phyloP scores from a whole-genome alignment of 2,888 invertebrate species.

The Scaptodrosophila latifasciaeformis region DNA sequence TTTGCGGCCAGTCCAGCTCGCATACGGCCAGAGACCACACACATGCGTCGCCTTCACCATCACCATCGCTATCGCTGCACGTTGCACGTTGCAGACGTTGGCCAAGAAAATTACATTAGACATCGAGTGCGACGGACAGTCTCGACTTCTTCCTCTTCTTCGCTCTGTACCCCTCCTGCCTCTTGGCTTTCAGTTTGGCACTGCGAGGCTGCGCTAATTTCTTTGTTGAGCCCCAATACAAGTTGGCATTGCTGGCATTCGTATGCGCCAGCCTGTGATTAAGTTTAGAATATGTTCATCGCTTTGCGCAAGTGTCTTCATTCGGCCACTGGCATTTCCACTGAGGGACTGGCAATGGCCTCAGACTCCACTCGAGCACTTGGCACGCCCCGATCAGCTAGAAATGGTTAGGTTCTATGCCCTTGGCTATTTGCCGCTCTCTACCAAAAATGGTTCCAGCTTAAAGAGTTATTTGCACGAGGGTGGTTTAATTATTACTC shows the following conservation, averaged over 20 bases:
- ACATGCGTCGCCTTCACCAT: conserved; percentile 24
- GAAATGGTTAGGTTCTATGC: too few species aligned
- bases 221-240: conserved; percentile 64
- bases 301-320: conserved; percentile 57
- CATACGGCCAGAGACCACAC: conserved; percentile 20
- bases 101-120: conserved; percentile 67
- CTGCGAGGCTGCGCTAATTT: conserved; percentile 50
- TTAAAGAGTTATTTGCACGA: too few species aligned
- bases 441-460: too few species aligned
- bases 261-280: conserved; percentile 62
- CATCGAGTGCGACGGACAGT: conserved; percentile 17
- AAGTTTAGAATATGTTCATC: conserved; percentile 66
- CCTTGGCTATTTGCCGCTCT: too few species aligned
- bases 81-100: conserved; percentile 29
- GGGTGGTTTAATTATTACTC: too few species aligned
- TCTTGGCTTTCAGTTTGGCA: neutral
- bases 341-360: too few species aligned
- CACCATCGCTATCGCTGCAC: conserved; percentile 11
- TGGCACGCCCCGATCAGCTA: too few species aligned
- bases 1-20: conserved; percentile 35
- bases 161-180: too few species aligned
- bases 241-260: conserved; percentile 61
- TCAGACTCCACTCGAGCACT: too few species aligned
- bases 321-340: too few species aligned
- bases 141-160: neutral